Base-by-base conservation (phyloP, 2,888 invertebrate genomes). In the Orchesella flavescens region DNA sequence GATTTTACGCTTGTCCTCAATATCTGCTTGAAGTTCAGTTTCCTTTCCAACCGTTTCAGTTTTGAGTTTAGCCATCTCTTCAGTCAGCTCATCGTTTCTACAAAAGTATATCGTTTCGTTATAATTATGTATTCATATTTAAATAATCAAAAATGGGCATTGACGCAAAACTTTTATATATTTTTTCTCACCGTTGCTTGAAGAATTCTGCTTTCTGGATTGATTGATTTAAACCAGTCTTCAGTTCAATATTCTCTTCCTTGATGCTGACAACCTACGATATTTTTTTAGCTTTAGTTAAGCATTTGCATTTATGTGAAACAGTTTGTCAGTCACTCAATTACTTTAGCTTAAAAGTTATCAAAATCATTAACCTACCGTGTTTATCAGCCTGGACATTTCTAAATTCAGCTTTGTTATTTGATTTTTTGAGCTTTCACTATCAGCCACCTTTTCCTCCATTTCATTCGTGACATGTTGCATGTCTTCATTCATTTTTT, bases 1-100 rank as follows among this genome's bases (percentile, higher is more conserved):
- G 68, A 94, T 91, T 57, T 91, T 91, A 34, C 91, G 90, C 12
- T 93, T 90, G 88, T 93, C 92, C 7, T 91, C 91, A 86, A 91
- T 92, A 0, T 92, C 90, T 19, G 92, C 91, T n/a, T 90, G 89
- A 2, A 92, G 88, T 84, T 91, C 90, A 82, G 89, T 90, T 69
- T 91, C 89, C 17, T 46, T 72, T 13, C 17, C 49, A 3, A 13
- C 21, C 46, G 5, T 63, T 10, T 72, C 65, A 15, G 53, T n/a
- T 10, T 69, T 19, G 43, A 61, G n/a, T 44, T 69, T 17, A 2
- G 68, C 69, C 55, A 59, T 68, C 17, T 69, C 68, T 19, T 44
- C 59, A 10, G 65, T 63, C 2, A 63, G 53, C 3, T 17, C 57
- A 15, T n/a, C 3, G 53, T 24, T 73, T 15, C 73, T 80, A 49